These are phyloP conservation scores for Mongoloraphidia duomilia DNA, from an alignment of 2,888 invertebrate genomes.

Conservation along the genomic window DNA sequence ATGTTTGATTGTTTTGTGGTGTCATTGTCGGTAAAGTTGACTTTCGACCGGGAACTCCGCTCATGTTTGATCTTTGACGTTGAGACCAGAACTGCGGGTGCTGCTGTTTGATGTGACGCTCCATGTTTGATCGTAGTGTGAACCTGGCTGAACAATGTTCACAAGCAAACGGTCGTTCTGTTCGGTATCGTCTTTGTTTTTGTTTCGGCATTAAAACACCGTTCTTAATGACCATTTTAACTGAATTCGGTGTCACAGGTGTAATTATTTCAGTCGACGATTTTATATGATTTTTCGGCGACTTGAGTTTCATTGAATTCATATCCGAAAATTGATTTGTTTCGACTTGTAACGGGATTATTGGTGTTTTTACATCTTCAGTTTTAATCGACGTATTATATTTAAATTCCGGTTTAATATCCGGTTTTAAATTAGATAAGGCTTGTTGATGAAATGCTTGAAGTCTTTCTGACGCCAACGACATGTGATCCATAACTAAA, in stretches of 20 bases:
- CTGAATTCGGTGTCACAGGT: constrained; percentile 41
- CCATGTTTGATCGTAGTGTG: constrained; percentile 88
- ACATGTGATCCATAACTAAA: constrained; percentile 35
- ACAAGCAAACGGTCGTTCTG: constrained; percentile 81
- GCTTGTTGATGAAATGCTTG: constrained; percentile 14
- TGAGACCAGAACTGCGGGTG: constrained; percentile 85
- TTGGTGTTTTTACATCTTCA: constrained; percentile 38
- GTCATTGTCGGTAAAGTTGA: constrained; percentile 19
- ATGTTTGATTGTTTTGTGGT: not conserved
- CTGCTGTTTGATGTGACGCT: constrained; percentile 85
- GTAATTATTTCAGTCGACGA: constrained; percentile 10
- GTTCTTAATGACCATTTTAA: constrained; percentile 83
- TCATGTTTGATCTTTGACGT: constrained; percentile 42
- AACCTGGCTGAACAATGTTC: constrained; percentile 83
- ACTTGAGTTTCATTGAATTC: constrained; percentile 23
- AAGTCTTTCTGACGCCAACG: constrained; percentile 5
- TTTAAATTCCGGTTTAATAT: constrained; percentile 10
- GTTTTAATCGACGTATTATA: constrained; percentile 17
- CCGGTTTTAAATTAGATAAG: constrained; percentile 12
- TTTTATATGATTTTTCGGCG: constrained; percentile 6
- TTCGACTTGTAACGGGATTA: constrained; percentile 26
- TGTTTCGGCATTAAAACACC: constrained; percentile 84
- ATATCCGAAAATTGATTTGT: constrained; percentile 9
- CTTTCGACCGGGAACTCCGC: constrained; percentile 34
- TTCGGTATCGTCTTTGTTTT: constrained; percentile 77